Evolutionary conservation across 2,888 invertebrate genomes (phyloP), one percentile per base, ranked within the genome.

Genomic region (Yponomeuta plumbellus): DNA sequence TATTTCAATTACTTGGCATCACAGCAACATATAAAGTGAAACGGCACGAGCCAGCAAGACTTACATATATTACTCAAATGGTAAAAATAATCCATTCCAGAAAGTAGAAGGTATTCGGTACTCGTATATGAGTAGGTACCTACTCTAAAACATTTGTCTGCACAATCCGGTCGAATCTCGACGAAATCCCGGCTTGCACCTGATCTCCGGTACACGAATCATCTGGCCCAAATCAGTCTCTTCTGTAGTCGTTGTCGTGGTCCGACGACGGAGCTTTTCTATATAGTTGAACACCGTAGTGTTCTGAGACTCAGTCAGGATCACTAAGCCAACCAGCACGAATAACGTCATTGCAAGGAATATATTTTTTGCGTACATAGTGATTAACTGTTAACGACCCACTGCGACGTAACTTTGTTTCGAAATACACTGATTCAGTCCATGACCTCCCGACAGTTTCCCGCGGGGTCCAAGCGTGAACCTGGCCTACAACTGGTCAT

Each of bases 301-400:
- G 22, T 40, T 6, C 6, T 74, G 74, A 61, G 73, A 52, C 65
- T 74, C 69, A 13, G 71, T 76, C 34, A 69, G 68, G 20, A 67
- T 13, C 66, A 66, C 74, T 71, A 68, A 71, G 66, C 74, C 70
- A 68, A 71, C 70, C 71, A 72, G 73, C 34, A 79, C 68, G 66
- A 76, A 66, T 63, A 79, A 66, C 71, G 79, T 66, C 70, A 70
- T 72, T 68, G 78, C 52, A 66, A 77, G 70, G 66, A 81, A 68
- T 71, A 80, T 76, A 68, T 72, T 73, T 76, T 77, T 84, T 72
- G 73, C 83, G 81, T 83, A 78, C 85, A 85, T 84, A 77, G 80
- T 79, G 75, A 74, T 70, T 74, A 75, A 79, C 71, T 68, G 74
- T 72, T 71, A 71, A 69, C 71, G 75, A 69, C 73, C 72, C 72